Base-by-base conservation (phyloP, 2,888 invertebrate genomes). In the Athetis lepigone region DNA sequence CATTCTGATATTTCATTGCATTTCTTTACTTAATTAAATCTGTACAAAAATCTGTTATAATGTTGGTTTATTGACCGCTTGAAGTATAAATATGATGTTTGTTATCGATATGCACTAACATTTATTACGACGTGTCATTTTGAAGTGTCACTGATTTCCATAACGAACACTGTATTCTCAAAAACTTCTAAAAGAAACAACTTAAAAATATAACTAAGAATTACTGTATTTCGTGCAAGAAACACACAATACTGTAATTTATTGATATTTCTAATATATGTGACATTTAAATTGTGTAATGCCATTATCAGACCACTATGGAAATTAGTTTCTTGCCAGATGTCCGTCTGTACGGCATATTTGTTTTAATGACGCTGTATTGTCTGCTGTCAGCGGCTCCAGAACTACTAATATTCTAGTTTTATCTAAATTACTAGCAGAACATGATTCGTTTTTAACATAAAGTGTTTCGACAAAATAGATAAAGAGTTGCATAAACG, bases 31-130 rank as follows among this genome's bases (percentile, higher is more conserved):
- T 29, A 59, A 8, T 4, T 25, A 39, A 52, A 52, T 23, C 36
- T 60, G 29, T 55, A 33, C 8, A 58, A 42, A 39, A 18, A 51
- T 61, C 19, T 18, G 27, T 59, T 59, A 59, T 51, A 23, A 16
- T 23, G 25, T 72, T 73, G 61, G 40, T 70, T 73, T 73, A 47
- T 74, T 74, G 56, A 66, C 67, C 58, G 21, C 51, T 40, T 3
- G 4, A 25, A 45, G 13, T 42, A 27, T 36, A 43, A 45, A 23
- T 33, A 27, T 27, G 42, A n/a, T 42, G 19, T 70, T 62, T 11
- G 7, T 23, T 43, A 19, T 36, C 18, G 23, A 46, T 50, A 27
- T 16, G 39, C 16, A 29, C n/a, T 21, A 25, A 16, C 19, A 0
- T n/a, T n/a, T n/a, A n/a, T n/a, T n/a, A n/a, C n/a, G n/a, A n/a